phyloP scores from a whole-genome alignment of 2,888 invertebrate genomes.

The Aphodius sticticus region DNA sequence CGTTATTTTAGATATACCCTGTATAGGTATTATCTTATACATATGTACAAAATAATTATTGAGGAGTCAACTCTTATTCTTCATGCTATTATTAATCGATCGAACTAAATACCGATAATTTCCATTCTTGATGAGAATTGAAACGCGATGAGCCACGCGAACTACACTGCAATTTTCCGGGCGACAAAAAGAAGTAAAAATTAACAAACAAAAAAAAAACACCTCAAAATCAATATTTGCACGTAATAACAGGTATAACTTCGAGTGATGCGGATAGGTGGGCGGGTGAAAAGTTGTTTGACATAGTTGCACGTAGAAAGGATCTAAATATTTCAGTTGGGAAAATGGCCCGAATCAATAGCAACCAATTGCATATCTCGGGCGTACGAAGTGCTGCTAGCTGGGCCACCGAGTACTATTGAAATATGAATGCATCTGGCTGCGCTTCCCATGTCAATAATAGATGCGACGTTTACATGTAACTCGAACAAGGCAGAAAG shows the following conservation, averaged over 20 bases:
- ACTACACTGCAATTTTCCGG: neutral
- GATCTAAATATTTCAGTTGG: neutral
- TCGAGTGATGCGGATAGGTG: neutral
- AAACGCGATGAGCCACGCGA: neutral
- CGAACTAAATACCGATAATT: no score
- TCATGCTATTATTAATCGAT: no score
- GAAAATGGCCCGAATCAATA: neutral
- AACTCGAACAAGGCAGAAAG: neutral
- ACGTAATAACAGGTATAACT: neutral
- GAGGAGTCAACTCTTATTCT: no score
- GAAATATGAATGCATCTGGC: constrained; percentile 43
- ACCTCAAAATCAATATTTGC: neutral
- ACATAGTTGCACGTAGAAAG: neutral
- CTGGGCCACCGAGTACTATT: constrained; percentile 29
- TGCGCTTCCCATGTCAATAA: constrained; percentile 43
- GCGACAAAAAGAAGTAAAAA: neutral
- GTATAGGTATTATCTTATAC: no score
- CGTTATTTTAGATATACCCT: no score
- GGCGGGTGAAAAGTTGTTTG: neutral
- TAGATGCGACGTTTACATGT: constrained; percentile 40
- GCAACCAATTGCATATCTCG: neutral
- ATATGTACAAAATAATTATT: no score
- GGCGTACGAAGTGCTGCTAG: neutral
- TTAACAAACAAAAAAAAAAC: neutral
- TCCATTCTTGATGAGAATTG: no score